A percentile compares a stretch with the other conserved stretches of the same genome.
Conservation (phyloP, 1,140 invertebrate genomes). For the Piezodorus guildinii region DNA sequence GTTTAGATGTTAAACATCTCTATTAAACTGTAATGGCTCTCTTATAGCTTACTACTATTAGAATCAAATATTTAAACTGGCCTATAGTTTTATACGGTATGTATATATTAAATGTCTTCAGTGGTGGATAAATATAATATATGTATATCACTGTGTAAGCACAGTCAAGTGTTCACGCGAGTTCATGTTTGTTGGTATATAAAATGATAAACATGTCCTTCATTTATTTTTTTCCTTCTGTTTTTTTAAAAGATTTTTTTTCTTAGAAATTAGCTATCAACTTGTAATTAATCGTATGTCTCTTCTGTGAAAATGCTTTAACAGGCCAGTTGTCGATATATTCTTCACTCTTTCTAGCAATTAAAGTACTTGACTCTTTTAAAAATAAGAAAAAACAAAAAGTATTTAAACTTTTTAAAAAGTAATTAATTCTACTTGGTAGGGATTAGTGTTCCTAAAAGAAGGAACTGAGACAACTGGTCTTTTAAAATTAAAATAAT, state of each 20-base stretch:
- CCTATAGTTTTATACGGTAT: constrained; percentile 24
- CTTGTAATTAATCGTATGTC: neutral
- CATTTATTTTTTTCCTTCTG: neutral
- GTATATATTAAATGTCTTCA: constrained; percentile 17
- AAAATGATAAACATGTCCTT: constrained; percentile 13
- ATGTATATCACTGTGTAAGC: neutral
- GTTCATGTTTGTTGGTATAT: constrained; percentile 5
- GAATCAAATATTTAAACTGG: constrained; percentile 19
- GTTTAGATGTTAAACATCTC: neutral
- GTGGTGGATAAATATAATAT: constrained; percentile 9
- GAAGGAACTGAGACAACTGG: neutral
- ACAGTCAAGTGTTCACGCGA: constrained; percentile 4
- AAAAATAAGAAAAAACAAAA: neutral
- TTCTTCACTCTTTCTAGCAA: neutral
- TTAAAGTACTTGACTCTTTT: too few species aligned
- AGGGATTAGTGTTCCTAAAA: neutral
- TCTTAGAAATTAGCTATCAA: too few species aligned
- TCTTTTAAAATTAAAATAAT: neutral
- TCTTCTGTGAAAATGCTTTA: constrained; percentile 11
- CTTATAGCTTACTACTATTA: constrained; percentile 20
- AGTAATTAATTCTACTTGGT: neutral
- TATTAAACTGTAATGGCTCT: neutral
- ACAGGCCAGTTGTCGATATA: constrained; percentile 7
- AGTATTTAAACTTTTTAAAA: neutral
- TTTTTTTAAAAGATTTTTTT: neutral